Base-by-base conservation (phyloP, 2,113 vertebrate species). In the Chionodraco myersi region DNA sequence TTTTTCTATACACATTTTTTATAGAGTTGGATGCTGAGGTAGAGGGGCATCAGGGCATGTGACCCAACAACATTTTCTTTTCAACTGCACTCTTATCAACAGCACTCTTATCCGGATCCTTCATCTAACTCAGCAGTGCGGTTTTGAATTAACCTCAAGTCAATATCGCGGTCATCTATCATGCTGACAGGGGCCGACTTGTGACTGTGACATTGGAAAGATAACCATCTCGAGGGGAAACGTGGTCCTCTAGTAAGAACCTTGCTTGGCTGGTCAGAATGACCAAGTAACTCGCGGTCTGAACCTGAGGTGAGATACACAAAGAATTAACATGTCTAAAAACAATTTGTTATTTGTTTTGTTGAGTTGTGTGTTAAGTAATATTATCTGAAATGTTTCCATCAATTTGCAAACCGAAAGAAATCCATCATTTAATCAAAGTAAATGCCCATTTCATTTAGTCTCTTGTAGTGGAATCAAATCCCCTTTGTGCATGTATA, bases 111-210 rank as follows among this genome's bases (percentile, higher is more conserved):
- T 91, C 87, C 2, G 72, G 77, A 85, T 82, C 82, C 81, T 86
- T 82, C 72, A 86, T 89, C 87, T 75, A 88, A 91, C 73, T 83
- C 89, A 45, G 83, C 58, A 15, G 71, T 71, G 58, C 18, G 45
- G 80, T 86, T 90, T 84, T 81, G 91, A 92, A 91, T 91, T 86
- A 91, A 91, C 90, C 89, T 82, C 74, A 77, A 92, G 89, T 91
- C 91, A 83, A 91, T 90, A 90, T 89, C 79, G 70, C 23, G 68
- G 79, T 75, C 84, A 89, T 91, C 83, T 85, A 88, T 92, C 90
- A 90, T 59, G 80, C 86, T 89, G 85, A 83, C 90, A 71, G 83
- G 70, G 79, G 88, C 77, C 82, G 79, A 89, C 76, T 85, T 76
- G 68, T 54, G 81, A 89, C 83, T 88, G 83, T 84, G 87, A 85